Percentiles rank a stretch among this genome's conserved stretches.
Evolutionary conservation across 2,888 invertebrate species (phyloP).

Genomic region (Pogonocherus hispidulus): DNA sequence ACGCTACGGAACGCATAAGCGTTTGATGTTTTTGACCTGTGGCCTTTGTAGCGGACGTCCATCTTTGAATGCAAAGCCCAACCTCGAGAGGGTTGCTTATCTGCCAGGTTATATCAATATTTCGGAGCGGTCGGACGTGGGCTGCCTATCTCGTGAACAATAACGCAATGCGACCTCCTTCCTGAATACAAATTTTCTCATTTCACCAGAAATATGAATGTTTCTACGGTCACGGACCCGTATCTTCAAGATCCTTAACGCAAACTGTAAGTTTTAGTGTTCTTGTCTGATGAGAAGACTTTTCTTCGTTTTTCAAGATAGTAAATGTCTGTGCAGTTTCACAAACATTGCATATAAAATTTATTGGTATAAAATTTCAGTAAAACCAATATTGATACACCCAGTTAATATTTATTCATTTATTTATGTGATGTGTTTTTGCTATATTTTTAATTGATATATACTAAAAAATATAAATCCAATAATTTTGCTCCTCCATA

Average conservation of each 20-base stretch:
- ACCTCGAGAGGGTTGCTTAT: conserved; percentile 59
- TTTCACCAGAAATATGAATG: conserved; percentile 61
- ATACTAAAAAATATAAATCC: too few species aligned
- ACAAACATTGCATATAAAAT: too few species aligned
- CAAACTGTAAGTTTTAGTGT: conserved; percentile 8
- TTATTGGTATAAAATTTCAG: too few species aligned
- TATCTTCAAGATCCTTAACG: conserved; percentile 31
- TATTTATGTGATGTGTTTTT: too few species aligned
- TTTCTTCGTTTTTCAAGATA: too few species aligned
- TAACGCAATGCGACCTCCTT: conserved; percentile 56
- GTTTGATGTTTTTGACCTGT: conserved; percentile 49
- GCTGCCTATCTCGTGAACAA: conserved; percentile 63
- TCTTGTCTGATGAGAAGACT: neutral
- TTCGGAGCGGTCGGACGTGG: conserved; percentile 64
- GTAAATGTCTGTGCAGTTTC: too few species aligned
- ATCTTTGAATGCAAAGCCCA: conserved; percentile 50
- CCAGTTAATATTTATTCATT: too few species aligned
- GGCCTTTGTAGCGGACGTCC: conserved; percentile 50
- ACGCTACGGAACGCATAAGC: conserved; percentile 21
- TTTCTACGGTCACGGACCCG: conserved; percentile 56
- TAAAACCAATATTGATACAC: too few species aligned
- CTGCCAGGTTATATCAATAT: conserved; percentile 66
- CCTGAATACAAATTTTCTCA: conserved; percentile 67
- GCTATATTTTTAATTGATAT: too few species aligned
- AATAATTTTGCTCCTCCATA: too few species aligned